phyloP scores from a whole-genome alignment of 2,797 vertebrate species.

The Parauchenoglanis ngamensis region DNA sequence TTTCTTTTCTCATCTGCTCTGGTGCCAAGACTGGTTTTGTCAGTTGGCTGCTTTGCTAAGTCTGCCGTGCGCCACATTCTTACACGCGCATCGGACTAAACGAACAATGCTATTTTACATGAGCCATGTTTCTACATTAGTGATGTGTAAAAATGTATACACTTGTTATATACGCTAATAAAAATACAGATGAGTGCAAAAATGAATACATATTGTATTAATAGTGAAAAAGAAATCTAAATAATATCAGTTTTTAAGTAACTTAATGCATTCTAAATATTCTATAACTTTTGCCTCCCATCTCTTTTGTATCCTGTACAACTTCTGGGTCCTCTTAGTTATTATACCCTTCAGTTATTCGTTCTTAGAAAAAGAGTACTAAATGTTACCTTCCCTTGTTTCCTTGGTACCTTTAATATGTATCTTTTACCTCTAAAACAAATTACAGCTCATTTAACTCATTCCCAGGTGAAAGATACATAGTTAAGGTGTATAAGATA shows the following conservation, averaged over 20 bases:
- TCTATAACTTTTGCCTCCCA: neutral
- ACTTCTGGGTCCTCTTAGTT: neutral
- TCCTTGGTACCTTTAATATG: neutral
- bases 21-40: slow-evolving; percentile 62
- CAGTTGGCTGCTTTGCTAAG: neutral
- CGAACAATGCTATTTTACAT: neutral
- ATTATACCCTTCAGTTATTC: neutral
- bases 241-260: neutral
- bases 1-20: slow-evolving; percentile 15
- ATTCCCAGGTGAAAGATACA: neutral
- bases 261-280: no score
- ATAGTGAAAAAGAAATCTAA: neutral
- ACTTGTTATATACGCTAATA: no score
- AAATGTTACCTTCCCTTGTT: neutral
- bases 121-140: neutral
- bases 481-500: neutral
- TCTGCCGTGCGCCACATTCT: neutral
- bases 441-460: neutral
- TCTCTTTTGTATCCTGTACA: neutral
- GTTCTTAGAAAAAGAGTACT: neutral
- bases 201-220: neutral
- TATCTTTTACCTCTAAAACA: neutral
- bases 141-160: neutral
- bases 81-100: neutral
- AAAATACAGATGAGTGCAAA: neutral